Evolutionary conservation across 2,113 vertebrate genomes (phyloP).

Genomic region (Noturus placidus): DNA sequence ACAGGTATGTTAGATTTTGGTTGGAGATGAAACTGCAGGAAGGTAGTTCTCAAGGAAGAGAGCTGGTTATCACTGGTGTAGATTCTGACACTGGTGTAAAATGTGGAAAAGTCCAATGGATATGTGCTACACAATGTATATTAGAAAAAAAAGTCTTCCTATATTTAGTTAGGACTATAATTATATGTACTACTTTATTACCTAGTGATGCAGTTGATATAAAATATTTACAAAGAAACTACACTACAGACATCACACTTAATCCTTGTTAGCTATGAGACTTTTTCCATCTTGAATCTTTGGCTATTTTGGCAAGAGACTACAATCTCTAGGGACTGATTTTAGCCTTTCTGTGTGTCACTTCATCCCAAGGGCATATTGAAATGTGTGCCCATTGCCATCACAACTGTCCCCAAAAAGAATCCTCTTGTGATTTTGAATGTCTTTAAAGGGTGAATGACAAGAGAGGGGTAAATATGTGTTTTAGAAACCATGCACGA

Average conservation of each 20-base stretch:
- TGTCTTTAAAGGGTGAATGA: not conserved
- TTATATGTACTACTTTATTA: not conserved
- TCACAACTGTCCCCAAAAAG: not conserved
- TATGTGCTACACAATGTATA: not conserved
- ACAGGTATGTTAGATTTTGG: no score
- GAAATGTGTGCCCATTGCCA: not conserved
- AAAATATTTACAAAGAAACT: slow-evolving; percentile 3
- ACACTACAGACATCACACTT: not conserved
- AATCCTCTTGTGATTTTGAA: not conserved
- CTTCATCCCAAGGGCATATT: not conserved
- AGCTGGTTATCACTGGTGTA: not conserved
- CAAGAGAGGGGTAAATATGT: not conserved
- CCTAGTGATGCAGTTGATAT: not conserved
- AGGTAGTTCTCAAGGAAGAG: no score
- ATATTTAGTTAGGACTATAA: not conserved
- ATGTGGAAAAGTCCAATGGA: not conserved
- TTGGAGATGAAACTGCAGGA: no score
- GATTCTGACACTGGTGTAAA: not conserved
- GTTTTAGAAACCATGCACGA: not conserved
- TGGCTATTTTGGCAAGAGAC: not conserved
- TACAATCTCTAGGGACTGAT: not conserved
- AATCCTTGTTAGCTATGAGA: not conserved
- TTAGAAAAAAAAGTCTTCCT: not conserved
- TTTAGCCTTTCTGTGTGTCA: not conserved
- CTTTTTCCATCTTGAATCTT: not conserved